Evolutionary conservation across 2,797 vertebrate species (phyloP).

Genomic region (Serranus cabrilla): DNA sequence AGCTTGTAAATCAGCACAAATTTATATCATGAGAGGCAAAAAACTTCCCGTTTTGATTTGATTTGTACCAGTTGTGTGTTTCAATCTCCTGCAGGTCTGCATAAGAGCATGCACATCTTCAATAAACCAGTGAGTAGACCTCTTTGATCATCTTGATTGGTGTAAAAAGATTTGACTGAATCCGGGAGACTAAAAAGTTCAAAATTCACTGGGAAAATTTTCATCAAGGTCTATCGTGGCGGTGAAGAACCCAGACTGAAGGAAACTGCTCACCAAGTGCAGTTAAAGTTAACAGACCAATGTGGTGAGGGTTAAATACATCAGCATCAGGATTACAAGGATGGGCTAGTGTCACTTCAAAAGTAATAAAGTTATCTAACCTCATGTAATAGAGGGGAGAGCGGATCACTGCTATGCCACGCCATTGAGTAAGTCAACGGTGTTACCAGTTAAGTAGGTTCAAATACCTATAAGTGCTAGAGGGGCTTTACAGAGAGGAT

Average conservation of each 20-base stretch:
- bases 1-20: too few relatives aligned
- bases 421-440: background rate
- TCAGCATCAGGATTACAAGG: constrained; percentile 2
- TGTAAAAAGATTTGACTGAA: background rate
- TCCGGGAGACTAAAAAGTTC: background rate
- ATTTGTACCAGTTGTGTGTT: too few relatives aligned
- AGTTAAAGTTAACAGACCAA: background rate
- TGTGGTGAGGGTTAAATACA: constrained; percentile 6
- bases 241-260: background rate
- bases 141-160: background rate
- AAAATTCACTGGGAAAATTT: background rate
- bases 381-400: background rate
- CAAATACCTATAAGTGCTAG: background rate
- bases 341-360: background rate
- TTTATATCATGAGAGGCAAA: too few relatives aligned
- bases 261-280: background rate
- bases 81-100: too few relatives aligned
- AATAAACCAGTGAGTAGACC: too few relatives aligned
- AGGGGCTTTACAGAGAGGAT: background rate
- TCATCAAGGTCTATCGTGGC: background rate
- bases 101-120: too few relatives aligned
- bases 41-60: too few relatives aligned
- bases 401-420: background rate
- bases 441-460: background rate
- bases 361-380: background rate